Evolutionary conservation across 2,888 invertebrate species (phyloP), one percentile per base, ranked within the genome.

Genomic region (Tortrix viridana): DNA sequence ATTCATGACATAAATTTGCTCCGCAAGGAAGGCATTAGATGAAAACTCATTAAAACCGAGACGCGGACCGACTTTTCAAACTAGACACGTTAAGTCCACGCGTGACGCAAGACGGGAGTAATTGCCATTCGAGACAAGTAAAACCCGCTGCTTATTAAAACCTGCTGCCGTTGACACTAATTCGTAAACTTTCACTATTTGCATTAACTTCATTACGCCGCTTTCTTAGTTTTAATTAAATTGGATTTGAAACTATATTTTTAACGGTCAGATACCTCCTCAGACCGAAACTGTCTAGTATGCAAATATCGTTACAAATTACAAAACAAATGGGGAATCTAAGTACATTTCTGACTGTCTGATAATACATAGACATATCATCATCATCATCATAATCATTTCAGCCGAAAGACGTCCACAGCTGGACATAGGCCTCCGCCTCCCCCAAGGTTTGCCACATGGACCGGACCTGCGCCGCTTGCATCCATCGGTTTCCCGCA

Each of bases 1-100:
- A 89, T 91, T 90, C 90, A 91, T 89, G 89, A 88, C 89, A 88
- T 88, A 89, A 90, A 91, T 90, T 89, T 88, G 85, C 84, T 82
- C 80, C 74, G 83, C 84, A 82, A 83, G 85, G 86, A 84, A 87
- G 86, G 88, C 85, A 88, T 89, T 90, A 89, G 86, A 84, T 84
- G 89, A 88, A 90, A 91, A 91, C 90, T 91, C 90, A 92, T 91
- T 92, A 91, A 90, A 90, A 89, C 84, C 73, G 81, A 84, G 87
- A 89, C 89, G 89, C 88, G 88, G 82, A 77, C 84, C 86, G 90
- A 89, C 88, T 91, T 89, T 89, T 88, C 89, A 90, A 90, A 90
- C 85, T 87, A 88, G 89, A 90, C 87, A 83, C 89, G 89, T 89
- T 89, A 90, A 89, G 89, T 86, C 88, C 89, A 90, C 88, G 89